phyloP scores from a whole-genome alignment of 2,113 vertebrate species.

The Ellobius talpinus region DNA sequence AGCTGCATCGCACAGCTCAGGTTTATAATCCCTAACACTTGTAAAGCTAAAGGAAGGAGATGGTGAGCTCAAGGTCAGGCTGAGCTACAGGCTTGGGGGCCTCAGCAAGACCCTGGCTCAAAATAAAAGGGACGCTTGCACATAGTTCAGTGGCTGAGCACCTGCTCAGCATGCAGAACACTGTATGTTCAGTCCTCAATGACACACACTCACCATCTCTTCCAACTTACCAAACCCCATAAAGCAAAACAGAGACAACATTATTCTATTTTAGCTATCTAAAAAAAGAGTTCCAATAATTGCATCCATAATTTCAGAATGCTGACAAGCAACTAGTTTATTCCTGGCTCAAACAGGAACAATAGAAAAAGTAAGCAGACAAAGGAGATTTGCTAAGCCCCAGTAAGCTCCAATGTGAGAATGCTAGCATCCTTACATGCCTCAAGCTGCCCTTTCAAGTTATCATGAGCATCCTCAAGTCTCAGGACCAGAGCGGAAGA shows the following conservation, averaged over 20 bases:
- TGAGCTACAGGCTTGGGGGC: not conserved
- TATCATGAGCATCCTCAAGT: not conserved
- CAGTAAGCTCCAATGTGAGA: not conserved
- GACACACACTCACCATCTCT: not conserved
- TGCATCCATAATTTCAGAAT: constrained; percentile 1
- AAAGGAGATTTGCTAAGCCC: not conserved
- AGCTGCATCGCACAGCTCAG: not conserved
- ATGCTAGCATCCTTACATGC: not conserved
- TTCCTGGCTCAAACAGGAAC: constrained; percentile 18
- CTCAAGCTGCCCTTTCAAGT: not conserved
- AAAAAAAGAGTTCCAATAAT: not conserved
- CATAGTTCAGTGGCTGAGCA: not conserved
- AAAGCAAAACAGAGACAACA: not conserved
- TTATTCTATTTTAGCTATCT: not conserved
- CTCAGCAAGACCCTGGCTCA: not conserved
- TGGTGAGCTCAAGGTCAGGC: not conserved
- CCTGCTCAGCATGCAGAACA: not conserved
- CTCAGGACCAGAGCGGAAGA: not conserved
- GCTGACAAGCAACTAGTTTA: constrained; percentile 31
- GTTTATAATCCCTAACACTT: not conserved
- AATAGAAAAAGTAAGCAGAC: not conserved
- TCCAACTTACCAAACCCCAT: not conserved
- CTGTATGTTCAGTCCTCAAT: not conserved
- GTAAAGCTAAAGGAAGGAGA: not conserved
- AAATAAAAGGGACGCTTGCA: not conserved